A percentile compares a stretch with the other conserved stretches of the same genome.
Conservation (phyloP, 2,888 invertebrate genomes). For the Epistrophe grossulariae region DNA sequence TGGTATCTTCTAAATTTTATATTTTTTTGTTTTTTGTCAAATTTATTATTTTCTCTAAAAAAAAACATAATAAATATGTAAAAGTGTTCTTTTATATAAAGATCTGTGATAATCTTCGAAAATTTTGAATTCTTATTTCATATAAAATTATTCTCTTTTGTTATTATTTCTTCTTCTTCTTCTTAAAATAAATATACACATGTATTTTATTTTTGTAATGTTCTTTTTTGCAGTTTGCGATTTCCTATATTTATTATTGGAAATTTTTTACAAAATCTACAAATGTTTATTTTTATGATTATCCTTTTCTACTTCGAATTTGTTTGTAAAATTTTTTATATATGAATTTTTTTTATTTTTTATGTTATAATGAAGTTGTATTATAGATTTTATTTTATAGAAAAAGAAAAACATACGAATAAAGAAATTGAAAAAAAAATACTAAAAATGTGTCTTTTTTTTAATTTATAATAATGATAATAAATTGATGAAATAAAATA, state of each 20-base stretch:
- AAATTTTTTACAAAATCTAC: constrained; percentile 7
- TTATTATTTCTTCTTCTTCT: constrained; percentile 8
- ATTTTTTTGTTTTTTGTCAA: constrained; percentile 23
- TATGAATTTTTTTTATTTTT: constrained; percentile 45
- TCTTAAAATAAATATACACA: no score
- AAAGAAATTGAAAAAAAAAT: constrained; percentile 59
- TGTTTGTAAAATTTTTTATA: constrained; percentile 46
- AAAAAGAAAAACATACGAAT: constrained; percentile 52
- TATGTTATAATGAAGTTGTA: constrained; percentile 73
- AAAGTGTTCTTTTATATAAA: constrained; percentile 70
- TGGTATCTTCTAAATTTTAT: constrained; percentile 3
- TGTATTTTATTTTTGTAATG: constrained; percentile 25
- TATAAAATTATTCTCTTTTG: constrained; percentile 20
- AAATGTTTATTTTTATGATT: constrained; percentile 31
- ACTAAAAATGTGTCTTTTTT: background rate
- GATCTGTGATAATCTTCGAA: constrained; percentile 74
- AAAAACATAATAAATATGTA: constrained; percentile 49
- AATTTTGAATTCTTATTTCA: constrained; percentile 39
- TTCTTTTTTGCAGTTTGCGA: constrained; percentile 32
- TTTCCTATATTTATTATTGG: constrained; percentile 12
- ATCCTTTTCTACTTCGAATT: constrained; percentile 68
- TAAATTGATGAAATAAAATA: no score
- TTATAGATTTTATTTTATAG: constrained; percentile 74
- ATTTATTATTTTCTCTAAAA: constrained; percentile 38
- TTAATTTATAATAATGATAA: no score